Evolutionary conservation across 2,888 invertebrate genomes (phyloP).

Genomic region (Caenorhabditis sp.): DNA sequence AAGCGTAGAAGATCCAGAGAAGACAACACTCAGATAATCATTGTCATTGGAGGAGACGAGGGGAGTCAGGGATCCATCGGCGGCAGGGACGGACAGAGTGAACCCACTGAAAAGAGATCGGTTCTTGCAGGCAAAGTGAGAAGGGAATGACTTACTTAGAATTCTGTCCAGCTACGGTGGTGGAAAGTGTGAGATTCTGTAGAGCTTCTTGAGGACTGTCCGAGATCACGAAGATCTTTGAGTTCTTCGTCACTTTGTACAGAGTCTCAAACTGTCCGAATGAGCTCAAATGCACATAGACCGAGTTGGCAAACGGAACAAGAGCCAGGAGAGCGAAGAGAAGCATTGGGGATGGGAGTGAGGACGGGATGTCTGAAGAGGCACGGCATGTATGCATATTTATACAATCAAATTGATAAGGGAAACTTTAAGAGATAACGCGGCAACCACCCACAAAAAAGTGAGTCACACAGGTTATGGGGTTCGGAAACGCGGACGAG

Average conservation of each 20-base stretch:
- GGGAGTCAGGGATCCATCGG: conserved; percentile 31
- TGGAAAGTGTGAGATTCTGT: conserved; percentile 1
- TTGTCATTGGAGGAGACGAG: conserved; percentile 15
- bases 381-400: conserved; percentile 6
- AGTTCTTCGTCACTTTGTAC: conserved; percentile 14
- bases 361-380: conserved; percentile 13
- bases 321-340: conserved; percentile 9
- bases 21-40: conserved; percentile 10
- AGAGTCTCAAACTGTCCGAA: background rate
- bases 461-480: conserved; percentile 47
- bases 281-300: conserved; percentile 5
- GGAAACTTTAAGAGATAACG: background rate
- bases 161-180: conserved; percentile 5
- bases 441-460: conserved; percentile 2
- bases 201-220: conserved; percentile 20
- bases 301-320: background rate
- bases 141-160: conserved; percentile 12
- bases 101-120: conserved; percentile 14
- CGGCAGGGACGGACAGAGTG: conserved; percentile 16
- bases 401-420: conserved; percentile 32
- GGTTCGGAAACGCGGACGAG: conserved; percentile 41
- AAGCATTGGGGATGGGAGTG: conserved; percentile 1
- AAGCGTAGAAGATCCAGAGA: background rate
- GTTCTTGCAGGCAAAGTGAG: background rate
- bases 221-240: conserved; percentile 18